These are phyloP conservation scores for Heterohyrax brucei DNA, from an alignment of 2,797 vertebrate species.

Conservation along the genomic window DNA sequence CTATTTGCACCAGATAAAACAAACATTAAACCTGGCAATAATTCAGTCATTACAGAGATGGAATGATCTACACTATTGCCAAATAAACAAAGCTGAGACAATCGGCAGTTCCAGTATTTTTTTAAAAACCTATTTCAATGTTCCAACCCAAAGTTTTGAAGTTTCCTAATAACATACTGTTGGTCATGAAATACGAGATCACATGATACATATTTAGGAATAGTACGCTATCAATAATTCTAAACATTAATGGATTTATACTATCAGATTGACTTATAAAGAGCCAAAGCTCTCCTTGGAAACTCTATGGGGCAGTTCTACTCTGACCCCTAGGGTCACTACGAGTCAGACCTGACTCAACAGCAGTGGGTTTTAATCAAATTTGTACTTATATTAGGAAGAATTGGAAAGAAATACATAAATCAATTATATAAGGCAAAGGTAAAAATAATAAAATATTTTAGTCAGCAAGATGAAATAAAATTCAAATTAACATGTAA, in stretches of 20 bases:
- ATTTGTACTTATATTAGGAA: slow-evolving; percentile 50
- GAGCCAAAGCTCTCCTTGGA: slow-evolving; percentile 4
- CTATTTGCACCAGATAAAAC: background rate
- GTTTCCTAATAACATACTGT: slow-evolving; percentile 61
- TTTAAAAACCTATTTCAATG: slow-evolving; percentile 35
- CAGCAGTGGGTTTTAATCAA: slow-evolving; percentile 21
- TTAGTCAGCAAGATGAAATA: background rate
- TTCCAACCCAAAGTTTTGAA: slow-evolving; percentile 38
- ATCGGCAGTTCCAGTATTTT: background rate
- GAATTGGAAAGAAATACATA: slow-evolving; percentile 48
- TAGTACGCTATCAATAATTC: slow-evolving; percentile 57
- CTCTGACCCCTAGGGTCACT: too few species aligned
- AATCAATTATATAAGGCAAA: slow-evolving; percentile 52
- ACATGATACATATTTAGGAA: slow-evolving; percentile 63
- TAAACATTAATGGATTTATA: slow-evolving; percentile 74
- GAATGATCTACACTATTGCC: background rate
- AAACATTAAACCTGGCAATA: background rate
- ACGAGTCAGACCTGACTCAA: too few species aligned
- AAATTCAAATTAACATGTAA: background rate
- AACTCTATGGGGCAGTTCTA: too few species aligned
- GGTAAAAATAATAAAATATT: background rate
- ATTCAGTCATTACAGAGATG: background rate
- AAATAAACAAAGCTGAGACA: slow-evolving; percentile 8
- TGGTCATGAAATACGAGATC: slow-evolving; percentile 72
- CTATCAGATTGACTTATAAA: slow-evolving; percentile 61